phyloP scores from a whole-genome alignment of 1,140 invertebrate species.

The Phocides pigmalion region DNA sequence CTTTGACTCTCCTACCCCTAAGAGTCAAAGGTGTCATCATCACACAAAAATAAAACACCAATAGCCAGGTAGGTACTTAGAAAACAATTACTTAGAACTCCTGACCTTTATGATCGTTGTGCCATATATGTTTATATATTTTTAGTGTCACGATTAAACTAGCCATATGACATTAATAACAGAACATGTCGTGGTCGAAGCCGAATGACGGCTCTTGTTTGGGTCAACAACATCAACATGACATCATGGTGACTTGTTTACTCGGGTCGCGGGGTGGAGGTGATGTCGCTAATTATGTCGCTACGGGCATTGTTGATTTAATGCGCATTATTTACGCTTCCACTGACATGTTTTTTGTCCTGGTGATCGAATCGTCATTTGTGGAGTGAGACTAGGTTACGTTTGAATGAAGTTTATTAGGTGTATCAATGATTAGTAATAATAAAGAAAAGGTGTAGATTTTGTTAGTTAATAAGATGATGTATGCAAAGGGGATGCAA shows the following conservation, averaged over 20 bases:
- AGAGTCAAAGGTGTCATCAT: too few species aligned
- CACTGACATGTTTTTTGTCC: slow-evolving; percentile 21
- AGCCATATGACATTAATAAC: not conserved
- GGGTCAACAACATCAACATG: slow-evolving; percentile 78
- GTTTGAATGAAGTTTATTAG: too few species aligned
- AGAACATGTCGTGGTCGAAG: slow-evolving; percentile 23
- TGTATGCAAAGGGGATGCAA: too few species aligned
- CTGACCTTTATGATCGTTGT: too few species aligned
- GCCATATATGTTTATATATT: too few species aligned
- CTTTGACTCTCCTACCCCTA: too few species aligned
- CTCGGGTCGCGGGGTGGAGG: slow-evolving; percentile 60
- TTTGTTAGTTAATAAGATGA: too few species aligned
- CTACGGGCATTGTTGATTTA: slow-evolving; percentile 54
- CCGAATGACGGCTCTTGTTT: slow-evolving; percentile 44
- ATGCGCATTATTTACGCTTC: slow-evolving; percentile 48
- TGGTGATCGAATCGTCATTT: slow-evolving; percentile 29
- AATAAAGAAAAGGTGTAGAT: too few species aligned
- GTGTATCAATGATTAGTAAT: too few species aligned
- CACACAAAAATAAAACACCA: too few species aligned
- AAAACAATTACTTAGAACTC: too few species aligned
- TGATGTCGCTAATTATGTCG: slow-evolving; percentile 64
- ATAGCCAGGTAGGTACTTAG: too few species aligned
- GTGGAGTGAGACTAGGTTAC: slow-evolving; percentile 12
- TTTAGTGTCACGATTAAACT: not conserved
- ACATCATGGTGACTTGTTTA: slow-evolving; percentile 75